Conservation (phyloP, 2,888 invertebrate genomes). For the Neoaliturus tenellus region DNA sequence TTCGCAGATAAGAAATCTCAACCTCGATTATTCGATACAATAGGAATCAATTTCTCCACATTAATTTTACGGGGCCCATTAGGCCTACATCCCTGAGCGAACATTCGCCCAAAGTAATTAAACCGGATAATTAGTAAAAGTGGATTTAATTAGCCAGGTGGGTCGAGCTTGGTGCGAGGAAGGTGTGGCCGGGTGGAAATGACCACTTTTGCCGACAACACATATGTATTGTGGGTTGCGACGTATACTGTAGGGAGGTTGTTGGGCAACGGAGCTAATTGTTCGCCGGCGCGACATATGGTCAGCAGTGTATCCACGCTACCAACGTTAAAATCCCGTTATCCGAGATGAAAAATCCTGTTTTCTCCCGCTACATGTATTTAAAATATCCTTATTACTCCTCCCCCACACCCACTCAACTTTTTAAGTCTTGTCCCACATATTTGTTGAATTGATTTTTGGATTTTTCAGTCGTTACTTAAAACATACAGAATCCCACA, state of each 20-base stretch:
- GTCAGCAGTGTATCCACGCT: no score
- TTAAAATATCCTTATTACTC: no score
- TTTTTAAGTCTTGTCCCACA: no score
- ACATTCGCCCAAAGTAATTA: neutral
- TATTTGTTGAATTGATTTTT: no score
- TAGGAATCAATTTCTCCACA: no score
- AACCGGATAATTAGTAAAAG: neutral
- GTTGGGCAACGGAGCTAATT: neutral
- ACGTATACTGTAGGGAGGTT: neutral
- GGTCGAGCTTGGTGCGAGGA: neutral
- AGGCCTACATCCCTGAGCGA: neutral
- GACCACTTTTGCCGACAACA: neutral
- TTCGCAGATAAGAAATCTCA: neutral
- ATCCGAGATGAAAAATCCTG: no score
- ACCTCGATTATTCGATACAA: neutral
- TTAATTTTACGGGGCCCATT: neutral
- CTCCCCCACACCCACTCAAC: no score
- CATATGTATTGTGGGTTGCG: no score
- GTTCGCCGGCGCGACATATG: neutral
- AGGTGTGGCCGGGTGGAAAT: neutral
- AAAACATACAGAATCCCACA: no score
- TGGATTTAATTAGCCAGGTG: neutral
- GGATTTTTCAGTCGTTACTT: no score
- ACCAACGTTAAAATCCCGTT: no score
- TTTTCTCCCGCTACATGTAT: no score